phyloP scores from a whole-genome alignment of 2,113 vertebrate genomes.

The Cranoglanis bouderius region DNA sequence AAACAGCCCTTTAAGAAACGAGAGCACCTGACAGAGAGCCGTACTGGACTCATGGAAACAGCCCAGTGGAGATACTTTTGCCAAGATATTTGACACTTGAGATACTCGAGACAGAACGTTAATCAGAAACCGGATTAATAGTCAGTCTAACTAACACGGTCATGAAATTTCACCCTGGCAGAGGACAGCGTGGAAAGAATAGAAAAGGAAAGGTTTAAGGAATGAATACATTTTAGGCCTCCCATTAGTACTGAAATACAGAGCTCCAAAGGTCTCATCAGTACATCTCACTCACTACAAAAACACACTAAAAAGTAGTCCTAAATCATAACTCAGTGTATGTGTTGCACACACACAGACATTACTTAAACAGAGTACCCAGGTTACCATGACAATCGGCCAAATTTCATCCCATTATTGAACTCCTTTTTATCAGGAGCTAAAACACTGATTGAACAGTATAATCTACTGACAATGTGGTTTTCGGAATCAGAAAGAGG shows the following conservation, averaged over 20 bases:
- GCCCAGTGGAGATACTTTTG: background rate
- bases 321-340: background rate
- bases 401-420: background rate
- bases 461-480: background rate
- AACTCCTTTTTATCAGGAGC: background rate
- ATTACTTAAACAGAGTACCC: no score
- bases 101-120: background rate
- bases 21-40: constrained; percentile 51
- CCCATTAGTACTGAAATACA: background rate
- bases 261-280: background rate
- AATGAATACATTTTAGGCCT: background rate
- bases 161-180: background rate
- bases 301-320: background rate
- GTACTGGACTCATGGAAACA: no score
- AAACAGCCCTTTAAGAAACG: constrained; percentile 64
- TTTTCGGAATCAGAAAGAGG: background rate
- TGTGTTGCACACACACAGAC: background rate
- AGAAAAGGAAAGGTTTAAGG: constrained; percentile 22
- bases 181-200: constrained; percentile 20
- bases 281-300: background rate
- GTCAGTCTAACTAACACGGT: background rate
- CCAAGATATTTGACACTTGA: background rate
- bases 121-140: constrained; percentile 15
- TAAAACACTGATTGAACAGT: background rate
- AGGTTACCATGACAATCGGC: background rate